These are phyloP conservation scores for Carlito syrichta DNA, from an alignment of 2,113 vertebrate species.

Conservation along the genomic window DNA sequence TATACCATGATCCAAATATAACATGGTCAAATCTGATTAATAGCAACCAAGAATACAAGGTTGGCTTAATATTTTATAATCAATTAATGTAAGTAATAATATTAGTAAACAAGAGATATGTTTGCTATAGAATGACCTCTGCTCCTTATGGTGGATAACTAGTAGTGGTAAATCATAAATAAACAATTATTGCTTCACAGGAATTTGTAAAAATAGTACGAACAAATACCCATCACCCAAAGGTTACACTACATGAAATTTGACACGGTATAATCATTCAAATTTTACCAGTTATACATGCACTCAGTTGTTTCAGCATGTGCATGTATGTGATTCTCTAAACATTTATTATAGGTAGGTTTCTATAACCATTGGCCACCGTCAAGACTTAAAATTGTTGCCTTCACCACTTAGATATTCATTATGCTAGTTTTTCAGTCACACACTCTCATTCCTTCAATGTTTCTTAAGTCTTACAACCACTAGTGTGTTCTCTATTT, in stretches of 20 bases:
- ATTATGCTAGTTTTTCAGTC: background rate
- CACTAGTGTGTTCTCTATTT: background rate
- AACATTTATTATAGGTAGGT: background rate
- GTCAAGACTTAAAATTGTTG: background rate
- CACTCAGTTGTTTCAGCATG: background rate
- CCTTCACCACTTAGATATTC: background rate
- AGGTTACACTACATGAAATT: background rate
- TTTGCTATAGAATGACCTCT: no score
- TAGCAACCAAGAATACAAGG: background rate
- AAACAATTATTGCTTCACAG: background rate
- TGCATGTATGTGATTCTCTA: background rate
- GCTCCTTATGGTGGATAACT: no score
- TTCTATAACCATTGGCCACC: background rate
- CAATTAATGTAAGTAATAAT: background rate
- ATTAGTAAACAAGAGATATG: background rate
- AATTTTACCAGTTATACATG: background rate
- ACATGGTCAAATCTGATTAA: background rate
- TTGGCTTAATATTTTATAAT: background rate
- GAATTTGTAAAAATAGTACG: background rate
- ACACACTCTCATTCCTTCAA: background rate
- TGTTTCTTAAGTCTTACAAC: background rate
- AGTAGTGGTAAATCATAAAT: background rate
- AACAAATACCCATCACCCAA: background rate
- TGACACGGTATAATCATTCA: background rate
- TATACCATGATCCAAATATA: background rate